Evolutionary conservation across 2,113 vertebrate species (phyloP).

Genomic region (Thamnaconus septentrionalis): DNA sequence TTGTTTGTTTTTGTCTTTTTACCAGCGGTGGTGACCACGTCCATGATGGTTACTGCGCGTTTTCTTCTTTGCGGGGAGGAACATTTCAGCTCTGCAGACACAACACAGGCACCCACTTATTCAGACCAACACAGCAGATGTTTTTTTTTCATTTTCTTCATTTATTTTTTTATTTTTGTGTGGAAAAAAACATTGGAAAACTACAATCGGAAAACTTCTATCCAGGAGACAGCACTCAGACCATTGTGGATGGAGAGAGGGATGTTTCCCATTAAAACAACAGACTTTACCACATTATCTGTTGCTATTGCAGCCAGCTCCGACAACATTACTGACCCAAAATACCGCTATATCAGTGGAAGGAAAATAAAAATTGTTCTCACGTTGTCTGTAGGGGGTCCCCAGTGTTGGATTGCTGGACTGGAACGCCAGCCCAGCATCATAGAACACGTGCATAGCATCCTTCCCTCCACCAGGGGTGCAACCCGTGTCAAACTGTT

Average conservation of each 20-base stretch:
- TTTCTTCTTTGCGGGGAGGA: slow-evolving; percentile 25
- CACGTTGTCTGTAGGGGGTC: slow-evolving; percentile 72
- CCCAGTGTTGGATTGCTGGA: slow-evolving; percentile 40
- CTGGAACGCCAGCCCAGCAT: slow-evolving; percentile 76
- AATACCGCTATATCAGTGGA: too few relatives aligned
- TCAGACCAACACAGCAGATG: too few relatives aligned
- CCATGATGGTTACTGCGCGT: slow-evolving; percentile 45
- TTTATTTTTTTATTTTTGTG: too few relatives aligned
- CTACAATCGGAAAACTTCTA: background rate
- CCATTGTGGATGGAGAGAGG: background rate
- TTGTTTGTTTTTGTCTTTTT: slow-evolving; percentile 3
- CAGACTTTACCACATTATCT: too few relatives aligned
- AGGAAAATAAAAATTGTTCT: background rate
- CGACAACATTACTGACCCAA: too few relatives aligned
- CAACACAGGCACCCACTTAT: background rate
- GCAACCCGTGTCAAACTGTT: slow-evolving; percentile 78
- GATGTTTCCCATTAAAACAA: background rate
- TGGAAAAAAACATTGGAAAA: too few relatives aligned
- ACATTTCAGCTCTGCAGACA: slow-evolving; percentile 68
- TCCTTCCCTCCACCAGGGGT: slow-evolving; percentile 78
- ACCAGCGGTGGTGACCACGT: slow-evolving; percentile 60
- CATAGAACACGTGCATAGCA: slow-evolving; percentile 71
- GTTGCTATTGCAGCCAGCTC: too few relatives aligned
- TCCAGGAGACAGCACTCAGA: background rate
- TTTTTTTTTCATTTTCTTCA: too few relatives aligned